A percentile compares a stretch with the other conserved stretches of the same genome.
Conservation (phyloP, 2,797 vertebrate genomes). For the Acanthurus leucopareius region DNA sequence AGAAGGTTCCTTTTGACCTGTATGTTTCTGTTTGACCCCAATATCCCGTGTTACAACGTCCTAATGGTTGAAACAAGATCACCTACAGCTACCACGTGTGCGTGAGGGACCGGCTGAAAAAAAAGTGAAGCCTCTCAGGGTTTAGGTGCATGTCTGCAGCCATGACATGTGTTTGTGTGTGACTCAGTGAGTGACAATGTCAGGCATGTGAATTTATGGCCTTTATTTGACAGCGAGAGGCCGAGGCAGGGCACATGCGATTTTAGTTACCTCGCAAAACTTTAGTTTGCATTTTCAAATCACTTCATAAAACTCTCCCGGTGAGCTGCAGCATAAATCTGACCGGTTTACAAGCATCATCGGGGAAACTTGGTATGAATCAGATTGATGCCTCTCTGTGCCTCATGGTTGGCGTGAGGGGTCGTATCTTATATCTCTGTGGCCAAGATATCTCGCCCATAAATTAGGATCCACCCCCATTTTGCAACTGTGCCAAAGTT, state of each 20-base stretch:
- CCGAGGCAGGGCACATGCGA: background rate
- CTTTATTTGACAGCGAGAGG: constrained; percentile 34
- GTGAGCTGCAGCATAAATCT: constrained; percentile 61
- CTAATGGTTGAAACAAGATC: constrained; percentile 64
- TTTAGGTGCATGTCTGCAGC: constrained; percentile 26
- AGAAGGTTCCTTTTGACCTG: constrained; percentile 66
- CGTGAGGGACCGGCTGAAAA: constrained; percentile 14
- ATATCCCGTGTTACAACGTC: constrained; percentile 48
- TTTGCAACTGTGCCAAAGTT: constrained; percentile 76
- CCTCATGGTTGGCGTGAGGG: constrained; percentile 38
- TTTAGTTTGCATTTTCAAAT: constrained; percentile 51
- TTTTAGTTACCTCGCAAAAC: constrained; percentile 51
- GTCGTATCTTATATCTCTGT: constrained; percentile 58
- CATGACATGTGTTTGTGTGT: constrained; percentile 13
- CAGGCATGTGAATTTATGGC: constrained; percentile 5
- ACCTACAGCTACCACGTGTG: constrained; percentile 34
- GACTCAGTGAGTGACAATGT: constrained; percentile 18
- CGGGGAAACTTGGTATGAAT: constrained; percentile 49
- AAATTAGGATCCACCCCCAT: constrained; percentile 72
- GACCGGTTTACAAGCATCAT: constrained; percentile 63
- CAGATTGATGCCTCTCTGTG: constrained; percentile 44
- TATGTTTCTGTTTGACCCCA: constrained; percentile 59
- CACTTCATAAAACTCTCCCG: constrained; percentile 53
- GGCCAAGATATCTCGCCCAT: constrained; percentile 65
- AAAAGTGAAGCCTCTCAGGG: constrained; percentile 16